Conservation (phyloP, 2,113 vertebrate species). For the Phylloscopus whistleri region DNA sequence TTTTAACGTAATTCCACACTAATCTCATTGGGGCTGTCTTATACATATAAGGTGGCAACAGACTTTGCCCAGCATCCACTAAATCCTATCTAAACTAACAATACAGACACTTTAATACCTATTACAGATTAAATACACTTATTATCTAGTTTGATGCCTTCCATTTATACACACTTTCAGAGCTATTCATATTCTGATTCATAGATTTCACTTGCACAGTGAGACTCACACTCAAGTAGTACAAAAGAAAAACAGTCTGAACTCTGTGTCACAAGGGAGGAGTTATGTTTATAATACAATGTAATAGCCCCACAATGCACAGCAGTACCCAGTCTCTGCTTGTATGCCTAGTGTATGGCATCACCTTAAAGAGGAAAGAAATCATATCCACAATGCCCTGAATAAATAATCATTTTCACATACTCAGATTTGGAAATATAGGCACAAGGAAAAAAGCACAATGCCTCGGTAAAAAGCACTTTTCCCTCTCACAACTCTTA, state of each 20-base stretch:
- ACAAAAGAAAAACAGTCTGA: not conserved
- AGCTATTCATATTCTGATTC: not conserved
- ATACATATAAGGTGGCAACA: not conserved
- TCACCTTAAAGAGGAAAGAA: not conserved
- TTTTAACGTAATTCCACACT: not conserved
- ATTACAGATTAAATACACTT: not conserved
- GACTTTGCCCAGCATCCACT: not conserved
- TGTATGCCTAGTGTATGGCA: not conserved
- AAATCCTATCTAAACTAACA: not conserved
- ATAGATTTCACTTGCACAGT: not conserved
- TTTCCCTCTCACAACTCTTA: not conserved
- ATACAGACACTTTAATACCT: not conserved
- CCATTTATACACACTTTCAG: not conserved
- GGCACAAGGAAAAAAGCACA: not conserved
- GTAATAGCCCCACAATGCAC: not conserved
- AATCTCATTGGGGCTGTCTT: not conserved
- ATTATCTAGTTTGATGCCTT: not conserved
- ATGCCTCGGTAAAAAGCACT: not conserved
- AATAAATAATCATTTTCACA: not conserved
- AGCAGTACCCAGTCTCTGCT: not conserved
- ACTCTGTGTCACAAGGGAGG: not conserved
- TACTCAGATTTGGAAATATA: not conserved
- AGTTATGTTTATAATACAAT: accelerated
- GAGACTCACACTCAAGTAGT: not conserved
- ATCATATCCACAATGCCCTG: not conserved